Base-by-base conservation (phyloP, 2,797 vertebrate species). In the Tangara arthus region DNA sequence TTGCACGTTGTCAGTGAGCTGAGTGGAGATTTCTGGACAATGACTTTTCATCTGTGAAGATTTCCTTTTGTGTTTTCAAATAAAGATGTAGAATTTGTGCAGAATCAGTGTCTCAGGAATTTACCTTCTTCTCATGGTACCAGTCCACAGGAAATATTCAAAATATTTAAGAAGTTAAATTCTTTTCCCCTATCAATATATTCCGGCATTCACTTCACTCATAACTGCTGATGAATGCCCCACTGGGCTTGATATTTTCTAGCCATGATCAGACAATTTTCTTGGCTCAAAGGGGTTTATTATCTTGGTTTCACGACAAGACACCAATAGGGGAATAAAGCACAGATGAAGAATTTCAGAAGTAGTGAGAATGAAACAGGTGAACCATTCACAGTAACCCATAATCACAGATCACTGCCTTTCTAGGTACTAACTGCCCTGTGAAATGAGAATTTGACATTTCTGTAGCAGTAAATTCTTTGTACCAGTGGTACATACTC, bases 391-490 rank as follows among this genome's bases (percentile, higher is more conserved):
- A 35, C 49, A 46, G 55, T n/a, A 57, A 60, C 27, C 0, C 1
- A 15, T 91, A 46, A 82, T 60, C 64, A 81, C 52, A 82, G 41
- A 64, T 90, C 61, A 39, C 50, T 81, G 80, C 70, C 32, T 72
- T 83, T 39, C 32, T 63, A 42, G 55, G 27, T 81, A 92, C 39
- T 77, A 86, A 37, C 7, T 76, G 65, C 46, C 70, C 61, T 65
- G 57, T 75, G 86, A 94, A 90, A 84, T 55, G n/a, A 72, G 53
- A 78, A 37, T 69, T 96, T 79, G 69, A 49, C 73, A 52, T 90
- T 35, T n/a, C 39, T 44, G 16, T 34, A 69, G 47, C 52, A 89
- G 44, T 35, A 87, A 57, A 35, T 30, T 50, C 6, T 56, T 94
- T 50, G 23, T 68, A 71, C 59, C 28, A 57, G 8, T 82, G 50